Evolutionary conservation across 2,888 invertebrate genomes (phyloP).

Genomic region (Campaea margaritaria): DNA sequence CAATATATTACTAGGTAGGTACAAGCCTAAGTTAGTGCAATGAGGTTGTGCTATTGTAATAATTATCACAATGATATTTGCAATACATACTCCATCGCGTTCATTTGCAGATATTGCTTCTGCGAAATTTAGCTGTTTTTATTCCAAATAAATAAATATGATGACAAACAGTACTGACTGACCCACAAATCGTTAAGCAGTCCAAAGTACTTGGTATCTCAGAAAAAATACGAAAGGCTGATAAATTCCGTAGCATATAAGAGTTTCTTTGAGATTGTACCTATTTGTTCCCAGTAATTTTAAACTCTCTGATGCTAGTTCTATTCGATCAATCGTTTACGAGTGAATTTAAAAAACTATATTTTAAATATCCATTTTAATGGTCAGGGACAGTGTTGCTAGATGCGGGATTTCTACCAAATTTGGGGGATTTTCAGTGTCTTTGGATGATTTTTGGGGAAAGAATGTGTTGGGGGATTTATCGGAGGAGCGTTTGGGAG

Average conservation of each 20-base stretch:
- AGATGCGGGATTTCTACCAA: too few relatives aligned
- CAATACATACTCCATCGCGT: background rate
- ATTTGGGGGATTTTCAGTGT: too few relatives aligned
- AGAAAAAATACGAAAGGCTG: background rate
- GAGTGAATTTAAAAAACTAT: background rate
- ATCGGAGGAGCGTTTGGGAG: too few relatives aligned
- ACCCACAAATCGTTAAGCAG: too few relatives aligned
- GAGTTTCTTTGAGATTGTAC: slow-evolving; percentile 20
- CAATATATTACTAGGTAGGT: background rate
- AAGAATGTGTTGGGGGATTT: too few relatives aligned
- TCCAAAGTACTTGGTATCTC: too few relatives aligned
- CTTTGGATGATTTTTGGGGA: too few relatives aligned
- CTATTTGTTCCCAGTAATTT: slow-evolving; percentile 19
- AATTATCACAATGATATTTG: background rate
- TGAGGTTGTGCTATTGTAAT: background rate
- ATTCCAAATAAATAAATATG: too few relatives aligned
- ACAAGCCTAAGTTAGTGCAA: background rate
- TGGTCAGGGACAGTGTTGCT: too few relatives aligned
- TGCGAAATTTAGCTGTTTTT: too few relatives aligned
- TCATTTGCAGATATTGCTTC: background rate
- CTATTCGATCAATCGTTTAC: background rate
- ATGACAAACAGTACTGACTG: too few relatives aligned
- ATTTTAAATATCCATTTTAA: too few relatives aligned
- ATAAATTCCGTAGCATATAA: slow-evolving; percentile 10
- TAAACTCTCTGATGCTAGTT: slow-evolving; percentile 8